Percentiles rank a stretch among this genome's conserved stretches.
These are phyloP conservation scores for Pantherophis alleghaniensis DNA, from an alignment of 2,797 vertebrate species.

Conservation along the genomic window DNA sequence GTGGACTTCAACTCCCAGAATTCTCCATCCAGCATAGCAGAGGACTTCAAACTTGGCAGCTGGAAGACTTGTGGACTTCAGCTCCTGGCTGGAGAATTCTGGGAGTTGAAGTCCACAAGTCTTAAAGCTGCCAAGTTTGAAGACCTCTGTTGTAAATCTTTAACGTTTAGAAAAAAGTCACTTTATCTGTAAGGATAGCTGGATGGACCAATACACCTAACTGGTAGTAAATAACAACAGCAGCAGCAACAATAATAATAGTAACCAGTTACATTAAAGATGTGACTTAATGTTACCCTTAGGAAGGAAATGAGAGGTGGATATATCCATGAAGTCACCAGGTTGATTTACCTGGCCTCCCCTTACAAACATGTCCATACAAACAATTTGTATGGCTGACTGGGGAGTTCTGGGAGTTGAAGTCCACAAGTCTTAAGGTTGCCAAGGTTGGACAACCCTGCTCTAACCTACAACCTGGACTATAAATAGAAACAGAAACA, in stretches of 20 bases:
- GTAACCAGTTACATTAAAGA: constrained; percentile 8
- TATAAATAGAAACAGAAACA: background rate
- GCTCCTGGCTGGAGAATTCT: no score
- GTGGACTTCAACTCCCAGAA: no score
- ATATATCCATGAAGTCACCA: background rate
- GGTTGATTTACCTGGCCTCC: background rate
- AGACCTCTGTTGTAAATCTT: background rate
- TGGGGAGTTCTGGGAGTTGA: no score
- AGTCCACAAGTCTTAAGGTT: no score
- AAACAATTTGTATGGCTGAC: no score
- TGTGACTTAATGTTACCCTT: background rate
- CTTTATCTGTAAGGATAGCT: constrained; percentile 3
- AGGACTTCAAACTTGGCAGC: no score
- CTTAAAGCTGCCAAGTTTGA: no score
- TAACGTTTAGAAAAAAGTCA: constrained; percentile 27
- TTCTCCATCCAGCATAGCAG: no score
- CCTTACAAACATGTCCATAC: background rate
- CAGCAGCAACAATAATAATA: no score
- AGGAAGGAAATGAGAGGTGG: background rate
- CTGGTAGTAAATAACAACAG: background rate
- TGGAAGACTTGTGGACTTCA: no score
- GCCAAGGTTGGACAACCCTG: no score
- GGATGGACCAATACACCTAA: constrained; percentile 1
- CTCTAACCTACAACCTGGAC: background rate
- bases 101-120: no score